A percentile compares a stretch with the other conserved stretches of the same genome.
These are phyloP conservation scores for Drosophila quinaria DNA, from an alignment of 2,888 invertebrate species.

Conservation along the genomic window DNA sequence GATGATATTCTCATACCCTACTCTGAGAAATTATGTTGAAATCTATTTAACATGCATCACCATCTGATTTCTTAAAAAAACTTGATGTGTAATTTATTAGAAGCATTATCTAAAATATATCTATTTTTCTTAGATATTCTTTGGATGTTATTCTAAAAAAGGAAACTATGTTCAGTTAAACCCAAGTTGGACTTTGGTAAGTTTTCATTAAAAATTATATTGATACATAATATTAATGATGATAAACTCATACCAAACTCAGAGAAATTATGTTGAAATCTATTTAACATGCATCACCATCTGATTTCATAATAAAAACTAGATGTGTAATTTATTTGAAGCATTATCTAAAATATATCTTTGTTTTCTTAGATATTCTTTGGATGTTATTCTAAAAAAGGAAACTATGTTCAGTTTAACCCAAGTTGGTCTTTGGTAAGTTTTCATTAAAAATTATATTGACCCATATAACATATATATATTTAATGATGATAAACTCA, in stretches of 20 bases:
- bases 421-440: too few species aligned
- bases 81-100: too few species aligned
- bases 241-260: slow-evolving; percentile 56
- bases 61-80: slow-evolving; percentile 55
- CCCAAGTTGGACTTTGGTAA: too few species aligned
- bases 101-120: not conserved
- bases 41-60: slow-evolving; percentile 69
- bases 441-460: too few species aligned
- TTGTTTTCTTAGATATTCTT: slow-evolving; percentile 1
- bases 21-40: slow-evolving; percentile 57
- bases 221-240: slow-evolving; percentile 34
- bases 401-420: too few species aligned
- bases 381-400: not conserved
- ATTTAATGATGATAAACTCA: slow-evolving; percentile 64
- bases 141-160: not conserved
- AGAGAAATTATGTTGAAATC: slow-evolving; percentile 58
- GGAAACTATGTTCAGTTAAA: too few species aligned
- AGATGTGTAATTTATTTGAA: too few species aligned
- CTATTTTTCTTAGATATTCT: slow-evolving; percentile 1
- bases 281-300: slow-evolving; percentile 73
- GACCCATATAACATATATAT: too few species aligned
- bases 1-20: slow-evolving; percentile 64
- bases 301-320: slow-evolving; percentile 41
- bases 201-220: not conserved
- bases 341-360: not conserved